These are phyloP conservation scores for Lophius americanus DNA, from an alignment of 2,797 vertebrate genomes.

Conservation along the genomic window DNA sequence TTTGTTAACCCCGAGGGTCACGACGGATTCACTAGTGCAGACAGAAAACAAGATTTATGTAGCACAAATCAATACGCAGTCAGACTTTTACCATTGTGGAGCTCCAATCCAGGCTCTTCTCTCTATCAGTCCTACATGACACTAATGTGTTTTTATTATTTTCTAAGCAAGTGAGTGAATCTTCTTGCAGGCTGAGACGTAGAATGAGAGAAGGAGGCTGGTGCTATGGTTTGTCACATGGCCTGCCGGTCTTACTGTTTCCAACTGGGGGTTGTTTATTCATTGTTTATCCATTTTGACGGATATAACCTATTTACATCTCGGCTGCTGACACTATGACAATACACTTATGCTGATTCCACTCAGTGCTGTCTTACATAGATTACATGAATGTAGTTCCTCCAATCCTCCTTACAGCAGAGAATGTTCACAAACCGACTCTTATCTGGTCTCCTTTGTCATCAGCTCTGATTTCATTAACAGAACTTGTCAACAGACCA, in stretches of 20 bases:
- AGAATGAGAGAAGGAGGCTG: constrained; percentile 90
- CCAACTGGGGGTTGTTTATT: constrained; percentile 89
- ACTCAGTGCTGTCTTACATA: constrained; percentile 65
- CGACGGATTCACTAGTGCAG: constrained; percentile 93
- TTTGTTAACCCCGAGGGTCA: constrained; percentile 98
- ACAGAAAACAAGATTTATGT: constrained; percentile 99
- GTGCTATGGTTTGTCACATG: constrained; percentile 90
- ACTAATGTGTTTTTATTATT: constrained; percentile 97
- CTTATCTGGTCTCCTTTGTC: constrained; percentile 61
- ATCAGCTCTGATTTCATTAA: constrained; percentile 80
- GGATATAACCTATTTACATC: constrained; percentile 82
- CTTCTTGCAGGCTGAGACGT: constrained; percentile 90
- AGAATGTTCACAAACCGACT: constrained; percentile 55
- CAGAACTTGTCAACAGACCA: constrained; percentile 70
- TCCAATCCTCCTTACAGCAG: constrained; percentile 30
- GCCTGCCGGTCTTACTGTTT: constrained; percentile 92
- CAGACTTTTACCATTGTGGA: constrained; percentile 90
- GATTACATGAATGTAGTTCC: constrained; percentile 70
- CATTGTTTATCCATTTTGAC: constrained; percentile 78
- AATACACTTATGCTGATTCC: constrained; percentile 59
- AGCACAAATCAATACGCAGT: constrained; percentile 96
- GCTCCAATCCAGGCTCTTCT: constrained; percentile 89
- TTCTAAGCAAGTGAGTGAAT: constrained; percentile 96
- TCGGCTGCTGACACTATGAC: constrained; percentile 74
- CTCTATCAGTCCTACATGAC: constrained; percentile 98